These are phyloP conservation scores for Synodontis membranacea DNA, from an alignment of 2,113 vertebrate species.

Conservation along the genomic window DNA sequence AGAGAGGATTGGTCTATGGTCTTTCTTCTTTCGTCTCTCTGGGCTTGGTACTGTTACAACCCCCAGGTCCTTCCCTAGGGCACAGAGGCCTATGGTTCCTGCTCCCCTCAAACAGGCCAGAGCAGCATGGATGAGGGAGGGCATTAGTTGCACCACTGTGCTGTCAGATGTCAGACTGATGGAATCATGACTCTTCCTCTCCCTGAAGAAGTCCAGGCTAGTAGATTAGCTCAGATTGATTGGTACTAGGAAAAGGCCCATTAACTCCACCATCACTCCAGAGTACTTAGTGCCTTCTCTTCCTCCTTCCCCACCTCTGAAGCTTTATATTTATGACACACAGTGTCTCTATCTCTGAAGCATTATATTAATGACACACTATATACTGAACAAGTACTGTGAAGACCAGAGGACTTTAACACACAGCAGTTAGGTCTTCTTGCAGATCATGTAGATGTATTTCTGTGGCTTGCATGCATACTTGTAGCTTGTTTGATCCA, in stretches of 20 bases:
- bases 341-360: background rate
- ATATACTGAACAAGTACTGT: background rate
- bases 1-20: background rate
- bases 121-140: background rate
- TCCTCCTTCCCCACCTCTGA: constrained; percentile 28
- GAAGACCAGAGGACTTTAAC: background rate
- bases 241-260: constrained; percentile 55
- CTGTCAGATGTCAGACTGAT: constrained; percentile 44
- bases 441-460: background rate
- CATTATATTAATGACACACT: constrained; percentile 12
- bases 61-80: background rate
- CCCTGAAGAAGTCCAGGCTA: constrained; percentile 46
- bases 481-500: background rate
- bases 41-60: background rate
- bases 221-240: constrained; percentile 61
- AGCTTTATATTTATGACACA: constrained; percentile 34
- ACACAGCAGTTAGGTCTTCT: constrained; percentile 2
- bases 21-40: background rate
- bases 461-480: background rate
- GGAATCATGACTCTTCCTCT: constrained; percentile 47
- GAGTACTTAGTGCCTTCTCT: constrained; percentile 45
- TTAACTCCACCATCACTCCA: constrained; percentile 61
- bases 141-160: constrained; percentile 35
- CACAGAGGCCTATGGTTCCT: background rate
- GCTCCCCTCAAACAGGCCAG: background rate